These are phyloP conservation scores for Gymnorhina tibicen DNA, from an alignment of 2,113 vertebrate species.

Conservation along the genomic window DNA sequence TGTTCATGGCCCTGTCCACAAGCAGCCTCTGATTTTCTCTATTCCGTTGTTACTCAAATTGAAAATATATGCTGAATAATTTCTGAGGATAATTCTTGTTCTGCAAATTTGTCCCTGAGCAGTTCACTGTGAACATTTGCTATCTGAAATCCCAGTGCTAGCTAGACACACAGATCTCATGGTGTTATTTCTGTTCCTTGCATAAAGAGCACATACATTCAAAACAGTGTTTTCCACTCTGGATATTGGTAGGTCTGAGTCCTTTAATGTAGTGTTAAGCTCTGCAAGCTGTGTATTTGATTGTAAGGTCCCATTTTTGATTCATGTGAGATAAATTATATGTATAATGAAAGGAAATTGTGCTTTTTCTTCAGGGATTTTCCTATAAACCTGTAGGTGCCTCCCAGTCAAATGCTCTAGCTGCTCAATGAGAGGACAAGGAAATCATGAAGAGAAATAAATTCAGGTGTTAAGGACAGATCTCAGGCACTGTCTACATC, in stretches of 20 bases:
- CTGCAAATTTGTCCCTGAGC: conserved; percentile 43
- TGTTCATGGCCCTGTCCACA: conserved; percentile 19
- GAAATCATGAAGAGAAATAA: not conserved
- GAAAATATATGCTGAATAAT: conserved; percentile 60
- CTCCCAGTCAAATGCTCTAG: not conserved
- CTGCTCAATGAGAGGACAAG: not conserved
- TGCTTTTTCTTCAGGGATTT: not conserved
- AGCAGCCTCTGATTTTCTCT: conserved; percentile 42
- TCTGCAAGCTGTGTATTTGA: not conserved
- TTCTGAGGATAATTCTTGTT: conserved; percentile 50
- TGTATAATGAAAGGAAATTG: not conserved
- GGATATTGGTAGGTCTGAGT: not conserved
- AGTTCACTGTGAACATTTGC: conserved; percentile 12
- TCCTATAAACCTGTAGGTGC: not conserved
- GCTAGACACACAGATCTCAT: not conserved
- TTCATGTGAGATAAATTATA: not conserved
- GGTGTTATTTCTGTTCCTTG: not conserved
- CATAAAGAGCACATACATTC: not conserved
- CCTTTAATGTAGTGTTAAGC: not conserved
- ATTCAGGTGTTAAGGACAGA: not conserved
- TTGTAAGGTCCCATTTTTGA: not conserved
- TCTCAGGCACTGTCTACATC: not conserved
- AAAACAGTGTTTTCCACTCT: not conserved
- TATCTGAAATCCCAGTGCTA: conserved; percentile 12
- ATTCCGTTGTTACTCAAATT: conserved; percentile 22